phyloP scores from a whole-genome alignment of 2,113 vertebrate species.

The Alouatta palliata region DNA sequence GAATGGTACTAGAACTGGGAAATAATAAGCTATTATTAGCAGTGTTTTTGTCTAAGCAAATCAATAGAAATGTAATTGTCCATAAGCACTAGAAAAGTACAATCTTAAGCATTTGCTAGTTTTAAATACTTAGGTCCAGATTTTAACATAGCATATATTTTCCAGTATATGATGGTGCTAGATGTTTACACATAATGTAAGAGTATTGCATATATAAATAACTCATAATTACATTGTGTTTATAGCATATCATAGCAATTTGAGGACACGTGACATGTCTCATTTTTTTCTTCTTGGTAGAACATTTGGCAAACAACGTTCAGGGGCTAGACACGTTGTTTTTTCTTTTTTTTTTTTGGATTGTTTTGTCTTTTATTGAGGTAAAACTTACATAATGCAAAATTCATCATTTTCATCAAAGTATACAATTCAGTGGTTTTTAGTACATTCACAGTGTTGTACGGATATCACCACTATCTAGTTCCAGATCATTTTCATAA shows the following conservation, averaged over 20 bases:
- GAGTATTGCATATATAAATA: not conserved
- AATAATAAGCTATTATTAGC: not conserved
- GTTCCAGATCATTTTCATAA: not conserved
- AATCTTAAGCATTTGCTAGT: not conserved
- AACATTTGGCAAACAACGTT: not conserved
- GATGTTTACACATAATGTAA: not conserved
- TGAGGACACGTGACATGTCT: not conserved
- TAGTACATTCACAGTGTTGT: not conserved
- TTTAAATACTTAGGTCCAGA: not conserved
- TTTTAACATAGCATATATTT: not conserved
- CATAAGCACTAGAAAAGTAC: not conserved
- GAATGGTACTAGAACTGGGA: not conserved
- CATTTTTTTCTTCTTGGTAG: not conserved
- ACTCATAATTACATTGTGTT: not conserved
- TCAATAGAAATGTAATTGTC: not conserved
- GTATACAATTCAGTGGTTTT: not conserved
- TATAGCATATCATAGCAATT: not conserved
- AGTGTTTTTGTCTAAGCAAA: not conserved
- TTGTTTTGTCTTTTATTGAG: not conserved
- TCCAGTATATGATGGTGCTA: not conserved
- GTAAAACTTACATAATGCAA: not conserved
- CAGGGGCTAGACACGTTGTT: not conserved
- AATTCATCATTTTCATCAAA: not conserved
- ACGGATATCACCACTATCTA: not conserved
- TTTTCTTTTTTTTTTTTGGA: not conserved